These are phyloP conservation scores for Drosophila nannoptera DNA, from an alignment of 1,140 invertebrate species.

Conservation along the genomic window DNA sequence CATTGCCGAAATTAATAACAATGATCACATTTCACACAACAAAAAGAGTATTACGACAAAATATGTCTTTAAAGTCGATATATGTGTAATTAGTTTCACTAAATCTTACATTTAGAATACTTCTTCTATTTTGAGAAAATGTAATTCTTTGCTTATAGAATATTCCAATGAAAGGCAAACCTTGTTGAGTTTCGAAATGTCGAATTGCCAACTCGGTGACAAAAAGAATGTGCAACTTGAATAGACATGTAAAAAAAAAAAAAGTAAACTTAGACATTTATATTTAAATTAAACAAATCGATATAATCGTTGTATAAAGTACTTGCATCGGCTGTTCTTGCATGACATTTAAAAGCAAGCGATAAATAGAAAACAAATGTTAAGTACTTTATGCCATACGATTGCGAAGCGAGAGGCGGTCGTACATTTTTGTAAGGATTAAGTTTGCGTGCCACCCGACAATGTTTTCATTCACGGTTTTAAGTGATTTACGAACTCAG, in stretches of 20 bases:
- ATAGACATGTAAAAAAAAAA: slow-evolving; percentile 35
- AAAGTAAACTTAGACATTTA: slow-evolving; percentile 32
- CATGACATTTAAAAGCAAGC: slow-evolving; percentile 58
- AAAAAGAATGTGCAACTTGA: slow-evolving; percentile 60
- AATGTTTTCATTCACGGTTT: slow-evolving; percentile 48
- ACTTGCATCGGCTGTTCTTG: slow-evolving; percentile 34
- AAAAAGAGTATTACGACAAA: too few relatives aligned
- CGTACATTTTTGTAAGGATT: slow-evolving; percentile 24
- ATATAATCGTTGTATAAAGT: slow-evolving; percentile 58
- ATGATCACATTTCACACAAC: too few relatives aligned
- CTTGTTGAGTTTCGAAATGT: slow-evolving; percentile 57
- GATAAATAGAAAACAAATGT: slow-evolving; percentile 46
- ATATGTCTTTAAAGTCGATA: too few relatives aligned
- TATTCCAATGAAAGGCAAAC: slow-evolving; percentile 43
- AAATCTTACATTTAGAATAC: too few relatives aligned
- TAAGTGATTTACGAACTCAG: slow-evolving; percentile 67
- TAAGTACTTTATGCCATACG: slow-evolving; percentile 16
- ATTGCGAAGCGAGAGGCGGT: slow-evolving; percentile 3
- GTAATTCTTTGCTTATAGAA: background rate
- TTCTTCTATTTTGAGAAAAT: background rate
- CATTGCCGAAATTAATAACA: too few relatives aligned
- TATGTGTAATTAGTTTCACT: too few relatives aligned
- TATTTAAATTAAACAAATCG: slow-evolving; percentile 35
- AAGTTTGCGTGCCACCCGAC: slow-evolving; percentile 17
- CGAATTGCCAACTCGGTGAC: slow-evolving; percentile 50